phyloP scores from a whole-genome alignment of 1,140 invertebrate genomes.

The Trichogramma pretiosum region DNA sequence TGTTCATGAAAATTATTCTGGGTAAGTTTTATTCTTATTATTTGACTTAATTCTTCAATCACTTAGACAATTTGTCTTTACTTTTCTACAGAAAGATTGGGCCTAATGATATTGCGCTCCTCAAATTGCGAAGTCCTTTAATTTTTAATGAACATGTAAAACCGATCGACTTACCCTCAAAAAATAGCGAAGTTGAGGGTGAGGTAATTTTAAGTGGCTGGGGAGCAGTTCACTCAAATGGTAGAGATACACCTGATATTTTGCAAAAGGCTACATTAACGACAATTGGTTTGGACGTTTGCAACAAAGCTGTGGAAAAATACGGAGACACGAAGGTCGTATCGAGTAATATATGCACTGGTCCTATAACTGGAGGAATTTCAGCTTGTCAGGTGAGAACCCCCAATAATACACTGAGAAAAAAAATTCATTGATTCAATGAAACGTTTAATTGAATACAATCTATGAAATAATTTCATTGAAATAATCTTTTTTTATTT shows the following conservation, averaged over 20 bases:
- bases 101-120: slow-evolving; percentile 55
- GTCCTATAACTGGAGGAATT: slow-evolving; percentile 47
- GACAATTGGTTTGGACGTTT: slow-evolving; percentile 25
- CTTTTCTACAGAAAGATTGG: slow-evolving; percentile 40
- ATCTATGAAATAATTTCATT: no score
- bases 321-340: no score
- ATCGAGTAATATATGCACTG: slow-evolving; percentile 50
- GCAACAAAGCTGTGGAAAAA: slow-evolving; percentile 24
- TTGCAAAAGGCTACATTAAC: slow-evolving; percentile 29
- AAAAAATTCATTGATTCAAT: no score
- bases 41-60: slow-evolving; percentile 1
- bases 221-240: slow-evolving; percentile 20
- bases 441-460: no score
- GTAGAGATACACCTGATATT: slow-evolving; percentile 18
- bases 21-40: slow-evolving; percentile 28
- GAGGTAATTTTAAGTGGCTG: slow-evolving; percentile 21
- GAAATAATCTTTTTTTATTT: no score
- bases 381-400: slow-evolving; percentile 49
- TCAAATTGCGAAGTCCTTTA: slow-evolving; percentile 48
- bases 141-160: slow-evolving; percentile 46
- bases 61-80: no score
- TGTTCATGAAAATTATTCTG: slow-evolving; percentile 45
- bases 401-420: no score
- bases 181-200: slow-evolving; percentile 2
- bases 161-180: slow-evolving; percentile 23